phyloP scores from a whole-genome alignment of 2,797 vertebrate species.

The Lophotriccus pileatus region DNA sequence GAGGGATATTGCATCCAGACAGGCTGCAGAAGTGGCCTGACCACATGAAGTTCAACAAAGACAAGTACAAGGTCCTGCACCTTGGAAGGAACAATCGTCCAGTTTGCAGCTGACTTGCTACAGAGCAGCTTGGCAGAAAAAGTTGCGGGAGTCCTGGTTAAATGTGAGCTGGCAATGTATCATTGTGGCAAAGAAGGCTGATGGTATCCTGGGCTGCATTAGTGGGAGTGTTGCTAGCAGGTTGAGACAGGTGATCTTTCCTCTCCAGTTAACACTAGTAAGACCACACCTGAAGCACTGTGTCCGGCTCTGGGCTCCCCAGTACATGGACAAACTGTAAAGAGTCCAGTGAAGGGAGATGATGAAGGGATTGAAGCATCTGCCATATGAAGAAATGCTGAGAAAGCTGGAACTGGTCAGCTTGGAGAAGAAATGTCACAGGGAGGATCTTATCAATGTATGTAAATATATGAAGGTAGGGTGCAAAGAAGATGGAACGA shows the following conservation, averaged over 20 bases:
- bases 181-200: not conserved
- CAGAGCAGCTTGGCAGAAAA: not conserved
- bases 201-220: not conserved
- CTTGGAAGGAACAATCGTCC: not conserved
- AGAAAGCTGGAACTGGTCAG: not conserved
- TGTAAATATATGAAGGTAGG: not conserved
- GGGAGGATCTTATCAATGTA: not conserved
- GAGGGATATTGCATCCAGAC: not conserved
- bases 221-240: not conserved
- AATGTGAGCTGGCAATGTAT: not conserved
- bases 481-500: not conserved
- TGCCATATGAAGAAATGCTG: not conserved
- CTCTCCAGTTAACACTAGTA: not conserved
- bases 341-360: not conserved
- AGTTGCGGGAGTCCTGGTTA: not conserved
- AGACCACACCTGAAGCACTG: not conserved
- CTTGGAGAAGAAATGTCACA: not conserved
- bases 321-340: not conserved
- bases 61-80: not conserved
- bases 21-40: not conserved
- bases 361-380: not conserved
- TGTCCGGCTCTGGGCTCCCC: not conserved
- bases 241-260: not conserved
- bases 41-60: not conserved
- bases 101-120: not conserved